Evolutionary conservation across 2,113 vertebrate species (phyloP).

Genomic region (Charadrius vociferus): DNA sequence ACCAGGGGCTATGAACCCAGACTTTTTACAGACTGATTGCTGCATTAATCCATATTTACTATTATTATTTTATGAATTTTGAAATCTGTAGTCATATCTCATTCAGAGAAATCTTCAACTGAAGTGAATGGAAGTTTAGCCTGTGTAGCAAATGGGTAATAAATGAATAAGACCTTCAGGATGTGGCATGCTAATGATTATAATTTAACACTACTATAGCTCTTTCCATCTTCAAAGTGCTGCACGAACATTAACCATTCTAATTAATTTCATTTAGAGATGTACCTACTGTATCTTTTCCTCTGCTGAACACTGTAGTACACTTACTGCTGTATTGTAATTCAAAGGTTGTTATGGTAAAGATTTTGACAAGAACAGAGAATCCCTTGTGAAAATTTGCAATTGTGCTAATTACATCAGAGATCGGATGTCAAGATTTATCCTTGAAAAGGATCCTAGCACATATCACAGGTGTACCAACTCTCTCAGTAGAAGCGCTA

Average conservation of each 20-base stretch:
- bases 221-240: slow-evolving; percentile 59
- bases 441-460: slow-evolving; percentile 47
- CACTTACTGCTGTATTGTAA: slow-evolving; percentile 67
- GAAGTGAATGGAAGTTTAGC: slow-evolving; percentile 19
- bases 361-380: slow-evolving; percentile 75
- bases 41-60: neutral
- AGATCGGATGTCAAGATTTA: slow-evolving; percentile 55
- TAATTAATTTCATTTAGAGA: slow-evolving; percentile 72
- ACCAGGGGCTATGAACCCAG: neutral
- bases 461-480: neutral
- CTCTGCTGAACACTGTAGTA: slow-evolving; percentile 40
- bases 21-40: neutral
- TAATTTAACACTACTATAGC: slow-evolving; percentile 49
- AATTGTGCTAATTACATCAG: slow-evolving; percentile 70
- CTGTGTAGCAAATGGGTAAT: slow-evolving; percentile 49
- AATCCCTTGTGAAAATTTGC: slow-evolving; percentile 71
- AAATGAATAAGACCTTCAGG: slow-evolving; percentile 55
- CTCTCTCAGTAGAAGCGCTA: slow-evolving; percentile 27
- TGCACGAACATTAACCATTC: slow-evolving; percentile 53
- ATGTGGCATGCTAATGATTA: slow-evolving; percentile 58
- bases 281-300: slow-evolving; percentile 60
- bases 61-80: slow-evolving; percentile 9
- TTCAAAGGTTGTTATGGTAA: slow-evolving; percentile 70
- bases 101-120: slow-evolving; percentile 16
- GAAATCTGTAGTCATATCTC: neutral